Base-by-base conservation (phyloP, 1,140 invertebrate genomes). In the Nephila pilipes region DNA sequence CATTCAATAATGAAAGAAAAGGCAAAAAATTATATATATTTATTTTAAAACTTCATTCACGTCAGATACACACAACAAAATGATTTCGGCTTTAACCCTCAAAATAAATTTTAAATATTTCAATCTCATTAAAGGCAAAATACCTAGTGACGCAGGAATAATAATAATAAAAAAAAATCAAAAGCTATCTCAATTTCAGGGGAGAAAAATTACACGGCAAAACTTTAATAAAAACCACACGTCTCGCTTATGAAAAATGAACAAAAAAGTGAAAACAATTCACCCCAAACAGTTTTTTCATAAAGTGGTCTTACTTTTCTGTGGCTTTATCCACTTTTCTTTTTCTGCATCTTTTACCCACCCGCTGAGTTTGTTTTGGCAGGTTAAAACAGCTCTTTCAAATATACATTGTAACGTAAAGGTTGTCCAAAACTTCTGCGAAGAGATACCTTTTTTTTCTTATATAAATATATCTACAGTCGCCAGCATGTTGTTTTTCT, bases 91-190 rank as follows among this genome's bases (percentile, higher is more conserved):
- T 25, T 32, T 29, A 3, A n/a, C 32, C 25, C 57, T 20, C 32
- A 87, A 87, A 87, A 36, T 87, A 87, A 87, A 87, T 87, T 87
- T 87, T 87, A 87, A 87, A 87, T 87, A 87, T 87, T 87, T 87
- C 85, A 87, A 87, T 87, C 55, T 87, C 85, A 87, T 87, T 87
- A 87, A 65, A 63, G 32, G 85, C 14, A 63, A 57, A 38, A 63
- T 60, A 83, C 38, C 46, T 25, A 60, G 85, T 16, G 57, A 38
- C 58, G 60, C 63, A 63, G 38, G 22, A 29, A 75, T 46, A 46
- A 46, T 46, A 46, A 46, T 46, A 46, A 46, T 75, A 32, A 57
- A 83, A 57, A 83, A 83, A 46, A 46, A 46, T 46, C 18, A 29
- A 29, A 46, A 6, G 38, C 54, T 46, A 83, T 83, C 25, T 83